Conservation (phyloP, 2,797 vertebrate genomes). For the Dermochelys coriacea region DNA sequence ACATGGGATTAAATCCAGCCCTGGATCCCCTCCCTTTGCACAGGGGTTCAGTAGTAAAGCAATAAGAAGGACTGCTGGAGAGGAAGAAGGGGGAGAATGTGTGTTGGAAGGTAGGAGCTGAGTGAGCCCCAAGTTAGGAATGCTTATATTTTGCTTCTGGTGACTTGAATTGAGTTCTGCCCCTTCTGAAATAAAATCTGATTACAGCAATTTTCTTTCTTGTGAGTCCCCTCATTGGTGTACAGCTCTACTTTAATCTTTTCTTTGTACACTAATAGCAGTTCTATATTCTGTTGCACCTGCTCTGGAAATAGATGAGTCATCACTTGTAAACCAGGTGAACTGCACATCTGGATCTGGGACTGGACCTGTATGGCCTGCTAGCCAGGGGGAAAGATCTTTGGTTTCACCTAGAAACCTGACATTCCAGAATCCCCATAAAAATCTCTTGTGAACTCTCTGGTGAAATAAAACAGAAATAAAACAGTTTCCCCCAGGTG, state of each 20-base stretch:
- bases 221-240: not conserved
- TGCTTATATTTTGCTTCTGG: not conserved
- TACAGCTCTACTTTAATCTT: not conserved
- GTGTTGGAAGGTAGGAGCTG: not conserved
- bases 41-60: not conserved
- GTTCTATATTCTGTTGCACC: not conserved
- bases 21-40: not conserved
- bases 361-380: not conserved
- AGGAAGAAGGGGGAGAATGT: not conserved
- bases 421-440: not conserved
- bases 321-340: not conserved
- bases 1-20: not conserved
- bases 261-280: not conserved
- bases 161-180: rapidly evolving
- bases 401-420: not conserved
- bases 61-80: not conserved
- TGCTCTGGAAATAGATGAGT: not conserved
- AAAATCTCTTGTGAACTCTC: not conserved
- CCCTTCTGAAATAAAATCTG: not conserved
- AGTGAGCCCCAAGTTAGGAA: not conserved
- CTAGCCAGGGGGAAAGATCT: not conserved
- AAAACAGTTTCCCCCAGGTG: not conserved
- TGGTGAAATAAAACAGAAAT: not conserved
- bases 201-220: not conserved
- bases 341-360: not conserved